Percentiles rank a stretch among this genome's conserved stretches.
phyloP scores from a whole-genome alignment of 2,113 vertebrate species.

The Myotis davidii region DNA sequence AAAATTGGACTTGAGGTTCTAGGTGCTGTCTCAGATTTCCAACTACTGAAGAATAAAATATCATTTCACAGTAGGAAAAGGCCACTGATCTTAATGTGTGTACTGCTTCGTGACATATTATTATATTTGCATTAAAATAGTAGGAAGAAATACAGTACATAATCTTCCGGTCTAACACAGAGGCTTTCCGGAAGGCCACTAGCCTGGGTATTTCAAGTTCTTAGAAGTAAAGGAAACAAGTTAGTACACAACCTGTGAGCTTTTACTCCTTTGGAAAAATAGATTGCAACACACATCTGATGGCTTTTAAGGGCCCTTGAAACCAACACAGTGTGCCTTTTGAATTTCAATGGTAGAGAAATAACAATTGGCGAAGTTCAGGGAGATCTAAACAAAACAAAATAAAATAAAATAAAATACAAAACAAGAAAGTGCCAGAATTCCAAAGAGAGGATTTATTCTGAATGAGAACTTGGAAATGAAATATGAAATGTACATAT shows the following conservation, averaged over 20 bases:
- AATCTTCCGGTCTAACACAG: conserved; percentile 80
- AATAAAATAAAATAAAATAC: conserved; percentile 74
- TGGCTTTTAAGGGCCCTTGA: conserved; percentile 82
- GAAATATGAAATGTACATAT: conserved; percentile 48
- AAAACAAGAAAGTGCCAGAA: conserved; percentile 80
- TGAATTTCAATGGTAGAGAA: conserved; percentile 81
- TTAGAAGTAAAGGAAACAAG: conserved; percentile 86
- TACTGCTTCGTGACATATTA: conserved; percentile 67
- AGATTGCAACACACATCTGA: conserved; percentile 83
- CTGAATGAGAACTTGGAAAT: conserved; percentile 59
- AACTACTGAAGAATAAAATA: neutral
- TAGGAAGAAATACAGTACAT: conserved; percentile 77
- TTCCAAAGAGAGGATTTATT: conserved; percentile 69
- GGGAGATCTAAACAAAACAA: conserved; percentile 79
- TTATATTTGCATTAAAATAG: conserved; percentile 79
- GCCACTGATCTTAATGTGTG: conserved; percentile 59
- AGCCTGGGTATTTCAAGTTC: conserved; percentile 83
- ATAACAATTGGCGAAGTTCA: conserved; percentile 80
- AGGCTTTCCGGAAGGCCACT: conserved; percentile 79
- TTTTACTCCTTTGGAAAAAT: conserved; percentile 85
- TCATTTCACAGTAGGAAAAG: conserved; percentile 73
- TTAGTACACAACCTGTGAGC: conserved; percentile 82
- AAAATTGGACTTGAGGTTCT: conserved; percentile 28
- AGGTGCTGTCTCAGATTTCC: conserved; percentile 7
- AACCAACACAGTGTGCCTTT: conserved; percentile 77